Evolutionary conservation across 2,113 vertebrate species (phyloP).

Genomic region (Vidua chalybeata): DNA sequence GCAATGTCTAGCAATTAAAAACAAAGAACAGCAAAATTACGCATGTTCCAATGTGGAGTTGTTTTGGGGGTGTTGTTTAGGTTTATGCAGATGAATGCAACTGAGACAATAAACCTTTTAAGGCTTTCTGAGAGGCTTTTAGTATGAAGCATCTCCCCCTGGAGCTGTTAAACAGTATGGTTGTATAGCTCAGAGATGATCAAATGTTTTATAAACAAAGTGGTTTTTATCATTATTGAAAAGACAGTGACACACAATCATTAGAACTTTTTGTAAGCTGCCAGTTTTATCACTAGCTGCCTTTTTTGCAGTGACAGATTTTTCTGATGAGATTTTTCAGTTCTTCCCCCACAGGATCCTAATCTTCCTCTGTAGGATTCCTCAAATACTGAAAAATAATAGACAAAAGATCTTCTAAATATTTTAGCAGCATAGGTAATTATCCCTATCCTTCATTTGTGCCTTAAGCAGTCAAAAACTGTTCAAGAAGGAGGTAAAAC

Average conservation of each 20-base stretch:
- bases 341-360: neutral
- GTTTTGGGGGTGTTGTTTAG: neutral
- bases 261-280: neutral
- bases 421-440: neutral
- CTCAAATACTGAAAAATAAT: neutral
- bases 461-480: neutral
- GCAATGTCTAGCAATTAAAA: neutral
- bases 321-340: neutral
- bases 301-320: neutral
- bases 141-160: neutral
- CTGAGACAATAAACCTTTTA: neutral
- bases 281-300: neutral
- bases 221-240: neutral
- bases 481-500: neutral
- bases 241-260: neutral
- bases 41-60: neutral
- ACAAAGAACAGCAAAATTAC: neutral
- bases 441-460: neutral
- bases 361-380: neutral
- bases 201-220: neutral
- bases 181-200: neutral
- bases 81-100: neutral
- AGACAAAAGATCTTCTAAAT: neutral
- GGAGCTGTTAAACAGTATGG: neutral
- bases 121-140: neutral